Evolutionary conservation across 53 echinoderm and acorn worm species (phyloP).

Genomic region (Zoroaster sp.): DNA sequence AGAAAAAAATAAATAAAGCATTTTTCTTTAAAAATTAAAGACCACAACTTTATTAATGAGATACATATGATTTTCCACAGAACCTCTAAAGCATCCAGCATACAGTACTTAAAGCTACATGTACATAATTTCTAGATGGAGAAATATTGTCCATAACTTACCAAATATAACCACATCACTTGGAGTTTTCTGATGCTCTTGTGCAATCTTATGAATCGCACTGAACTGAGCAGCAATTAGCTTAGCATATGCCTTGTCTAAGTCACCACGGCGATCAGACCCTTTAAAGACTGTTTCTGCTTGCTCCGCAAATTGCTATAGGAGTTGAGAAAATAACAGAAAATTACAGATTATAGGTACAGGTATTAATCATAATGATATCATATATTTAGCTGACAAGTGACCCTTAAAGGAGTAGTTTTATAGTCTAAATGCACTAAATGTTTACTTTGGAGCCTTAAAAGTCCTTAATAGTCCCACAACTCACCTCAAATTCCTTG

Average conservation of each 20-base stretch:
- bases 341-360: not conserved
- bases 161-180: slow-evolving; percentile 98
- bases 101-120: no score
- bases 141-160: no score
- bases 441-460: no score
- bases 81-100: no score
- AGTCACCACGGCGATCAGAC: slow-evolving; percentile 84
- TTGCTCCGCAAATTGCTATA: slow-evolving; percentile 90
- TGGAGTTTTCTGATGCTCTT: slow-evolving; percentile 97
- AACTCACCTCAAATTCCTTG: slow-evolving; percentile 91
- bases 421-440: not conserved
- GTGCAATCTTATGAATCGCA: slow-evolving; percentile 81
- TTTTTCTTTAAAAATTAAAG: not conserved
- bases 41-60: no score
- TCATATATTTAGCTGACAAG: not conserved
- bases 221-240: slow-evolving; percentile 76
- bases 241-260: slow-evolving; percentile 94
- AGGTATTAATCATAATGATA: not conserved
- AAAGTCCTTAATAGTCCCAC: no score
- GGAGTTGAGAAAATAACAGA: not conserved
- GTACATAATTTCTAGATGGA: no score
- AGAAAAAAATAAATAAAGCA: not conserved
- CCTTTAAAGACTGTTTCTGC: slow-evolving; percentile 94
- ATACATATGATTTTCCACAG: no score
- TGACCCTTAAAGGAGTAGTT: not conserved